Evolutionary conservation across 53 echinoderm and acorn worm genomes (phyloP).

Genomic region (Astropecten irregularis): DNA sequence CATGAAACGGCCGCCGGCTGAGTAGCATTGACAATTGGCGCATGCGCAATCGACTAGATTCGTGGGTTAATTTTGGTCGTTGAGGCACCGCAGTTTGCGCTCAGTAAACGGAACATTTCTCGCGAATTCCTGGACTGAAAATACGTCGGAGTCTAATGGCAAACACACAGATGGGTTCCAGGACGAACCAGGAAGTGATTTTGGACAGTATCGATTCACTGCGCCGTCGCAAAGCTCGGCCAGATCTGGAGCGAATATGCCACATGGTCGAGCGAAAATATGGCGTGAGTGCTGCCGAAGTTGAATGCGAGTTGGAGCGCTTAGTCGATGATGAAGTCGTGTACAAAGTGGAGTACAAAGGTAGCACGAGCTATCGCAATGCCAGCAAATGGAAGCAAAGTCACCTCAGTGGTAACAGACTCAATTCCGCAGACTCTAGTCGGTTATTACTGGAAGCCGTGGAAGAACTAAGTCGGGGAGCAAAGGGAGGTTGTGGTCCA

Average conservation of each 20-base stretch:
- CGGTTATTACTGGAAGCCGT: constrained; percentile 72
- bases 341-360: constrained; percentile 97
- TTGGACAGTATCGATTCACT: constrained; percentile 82
- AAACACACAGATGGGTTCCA: constrained; percentile 29
- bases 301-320: constrained; percentile 86
- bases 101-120: not conserved
- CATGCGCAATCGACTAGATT: constrained; percentile 35
- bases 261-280: constrained; percentile 96
- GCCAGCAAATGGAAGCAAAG: constrained; percentile 94
- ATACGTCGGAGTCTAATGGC: not conserved
- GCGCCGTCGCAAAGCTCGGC: constrained; percentile 93
- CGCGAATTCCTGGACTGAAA: constrained; percentile 30
- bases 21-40: not conserved
- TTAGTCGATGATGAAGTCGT: constrained; percentile 86
- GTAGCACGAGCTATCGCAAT: constrained; percentile 95
- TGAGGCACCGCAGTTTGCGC: not conserved
- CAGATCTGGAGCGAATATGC: constrained; percentile 98
- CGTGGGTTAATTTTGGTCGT: not conserved
- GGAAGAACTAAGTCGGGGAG: constrained; percentile 52
- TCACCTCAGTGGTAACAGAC: constrained; percentile 79
- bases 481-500: not conserved
- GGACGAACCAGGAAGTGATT: constrained; percentile 54
- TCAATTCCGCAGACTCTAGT: constrained; percentile 85
- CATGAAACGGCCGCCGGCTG: constrained; percentile 13
- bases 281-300: constrained; percentile 80